Evolutionary conservation across 1,140 invertebrate species (phyloP).

Genomic region (Bombyx mandarina): DNA sequence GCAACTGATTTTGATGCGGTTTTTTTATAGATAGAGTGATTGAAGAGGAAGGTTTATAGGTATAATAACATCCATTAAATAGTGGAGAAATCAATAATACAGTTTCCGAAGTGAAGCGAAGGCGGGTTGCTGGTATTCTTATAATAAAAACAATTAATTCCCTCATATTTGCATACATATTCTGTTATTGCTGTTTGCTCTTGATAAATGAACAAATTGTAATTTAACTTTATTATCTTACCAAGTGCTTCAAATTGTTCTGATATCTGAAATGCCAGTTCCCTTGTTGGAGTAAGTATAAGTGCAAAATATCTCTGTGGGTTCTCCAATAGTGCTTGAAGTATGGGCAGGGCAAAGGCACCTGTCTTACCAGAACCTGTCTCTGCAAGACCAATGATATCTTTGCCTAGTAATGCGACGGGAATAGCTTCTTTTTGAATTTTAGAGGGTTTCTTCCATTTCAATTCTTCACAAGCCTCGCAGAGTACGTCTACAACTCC

Average conservation of each 20-base stretch:
- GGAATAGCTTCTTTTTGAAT: constrained; percentile 97
- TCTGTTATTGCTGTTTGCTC: no score
- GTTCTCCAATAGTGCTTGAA: constrained; percentile 90
- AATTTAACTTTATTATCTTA: constrained; percentile 40
- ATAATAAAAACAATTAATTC: no score
- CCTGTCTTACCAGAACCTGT: constrained; percentile 99
- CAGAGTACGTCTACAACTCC: constrained; percentile 93
- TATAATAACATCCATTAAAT: no score
- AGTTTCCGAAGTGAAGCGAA: no score
- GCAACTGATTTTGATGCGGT: no score
- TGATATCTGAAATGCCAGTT: constrained; percentile 96
- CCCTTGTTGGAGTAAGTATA: constrained; percentile 95
- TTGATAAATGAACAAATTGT: no score
- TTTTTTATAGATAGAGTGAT: no score
- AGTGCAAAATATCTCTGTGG: constrained; percentile 96
- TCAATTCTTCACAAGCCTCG: constrained; percentile 91
- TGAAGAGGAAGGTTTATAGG: no score
- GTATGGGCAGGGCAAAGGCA: constrained; percentile 95
- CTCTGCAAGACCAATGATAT: constrained; percentile 97
- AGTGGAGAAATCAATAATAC: no score
- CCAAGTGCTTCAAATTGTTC: constrained; percentile 96
- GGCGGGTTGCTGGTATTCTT: no score
- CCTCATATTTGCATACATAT: no score
- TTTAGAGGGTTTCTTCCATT: constrained; percentile 95
- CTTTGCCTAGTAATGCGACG: constrained; percentile 90